Percentiles rank a stretch among this genome's conserved stretches.
phyloP scores from a whole-genome alignment of 2,888 invertebrate species.

The Sphaerophoria rueppellii region DNA sequence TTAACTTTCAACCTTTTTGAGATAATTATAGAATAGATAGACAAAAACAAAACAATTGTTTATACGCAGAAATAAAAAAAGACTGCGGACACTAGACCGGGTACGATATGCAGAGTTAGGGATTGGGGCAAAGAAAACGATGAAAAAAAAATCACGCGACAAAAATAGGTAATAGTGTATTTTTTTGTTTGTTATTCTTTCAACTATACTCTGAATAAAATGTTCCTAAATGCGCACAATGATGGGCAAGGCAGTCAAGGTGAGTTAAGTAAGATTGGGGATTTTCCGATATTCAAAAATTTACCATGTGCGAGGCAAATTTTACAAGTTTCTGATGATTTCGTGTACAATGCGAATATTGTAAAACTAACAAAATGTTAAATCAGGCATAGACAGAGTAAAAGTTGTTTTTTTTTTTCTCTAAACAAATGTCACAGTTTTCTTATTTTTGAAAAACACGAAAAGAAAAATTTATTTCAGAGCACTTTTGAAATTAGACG shows the following conservation, averaged over 20 bases:
- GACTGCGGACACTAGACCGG: constrained; percentile 37
- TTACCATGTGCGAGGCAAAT: constrained; percentile 1
- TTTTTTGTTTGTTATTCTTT: constrained; percentile 37
- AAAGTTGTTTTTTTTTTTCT: not conserved
- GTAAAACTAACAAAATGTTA: constrained; percentile 1
- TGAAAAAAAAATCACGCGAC: constrained; percentile 59
- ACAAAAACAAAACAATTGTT: constrained; percentile 56
- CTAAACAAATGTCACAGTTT: not conserved
- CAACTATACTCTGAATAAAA: constrained; percentile 26
- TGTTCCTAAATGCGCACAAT: constrained; percentile 56
- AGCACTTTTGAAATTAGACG: constrained; percentile 44
- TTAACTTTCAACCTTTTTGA: constrained; percentile 42
- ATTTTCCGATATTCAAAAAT: not conserved
- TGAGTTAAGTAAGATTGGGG: constrained; percentile 46
- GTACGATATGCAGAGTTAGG: not conserved
- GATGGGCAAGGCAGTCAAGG: constrained; percentile 52
- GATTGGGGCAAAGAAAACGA: constrained; percentile 17
- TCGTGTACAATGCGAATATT: not conserved
- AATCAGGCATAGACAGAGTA: not conserved
- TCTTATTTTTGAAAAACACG: constrained; percentile 13
- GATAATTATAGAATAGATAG: constrained; percentile 61
- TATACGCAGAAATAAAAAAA: constrained; percentile 49
- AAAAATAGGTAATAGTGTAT: constrained; percentile 57
- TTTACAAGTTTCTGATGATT: not conserved
- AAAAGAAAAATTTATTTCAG: constrained; percentile 8